Base-by-base conservation (phyloP, 92 coral and sea anemone genomes). In the Phenganax stokvisi region DNA sequence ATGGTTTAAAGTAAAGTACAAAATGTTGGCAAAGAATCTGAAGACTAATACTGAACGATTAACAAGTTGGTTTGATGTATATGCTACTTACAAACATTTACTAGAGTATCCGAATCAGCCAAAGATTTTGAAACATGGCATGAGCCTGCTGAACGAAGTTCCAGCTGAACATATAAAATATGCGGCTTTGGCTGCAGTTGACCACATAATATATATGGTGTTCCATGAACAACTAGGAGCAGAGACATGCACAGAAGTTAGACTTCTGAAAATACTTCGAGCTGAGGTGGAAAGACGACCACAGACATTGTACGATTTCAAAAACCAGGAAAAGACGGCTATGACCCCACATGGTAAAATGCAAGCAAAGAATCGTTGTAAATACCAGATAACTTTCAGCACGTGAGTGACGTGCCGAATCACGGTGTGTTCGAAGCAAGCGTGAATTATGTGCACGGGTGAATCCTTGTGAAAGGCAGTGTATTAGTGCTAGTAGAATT, bases 21-120 rank as follows among this genome's bases (percentile, higher is more conserved):
- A 20, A 20, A 20, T 20, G 25, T 20, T 20, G 25, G 25, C 25
- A 20, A 2, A 37, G 1, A 20, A 28, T 64, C 9, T 64, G 30
- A 84, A 80, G 64, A 84, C 84, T 47, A 93, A 93, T n/a, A 87
- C 88, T 12, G 63, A 86, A 44, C 71, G 87, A 9, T 81, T 93
- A 56, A 91, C 97, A 65, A 89, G 93, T 54, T 96, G 97, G 25
- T 93, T 91, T 74, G 97, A 93, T 71, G 75, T 92, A 12, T 86
- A 93, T 17, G 87, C 91, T 16, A 93, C 97, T 7, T 81, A 91
- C 62, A 88, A 79, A 47, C 97, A 93, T 74, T 44, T 93, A 0
- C 58, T 93, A 54, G 75, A 84, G 60, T 91, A 85, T 85, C 93
- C 92, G 57, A 87, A 89, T 57, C 51, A 74, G 76, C 87, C 91